A percentile compares a stretch with the other conserved stretches of the same genome.
Conservation (phyloP, 1,140 invertebrate genomes). For the Brachionus koreanus region DNA sequence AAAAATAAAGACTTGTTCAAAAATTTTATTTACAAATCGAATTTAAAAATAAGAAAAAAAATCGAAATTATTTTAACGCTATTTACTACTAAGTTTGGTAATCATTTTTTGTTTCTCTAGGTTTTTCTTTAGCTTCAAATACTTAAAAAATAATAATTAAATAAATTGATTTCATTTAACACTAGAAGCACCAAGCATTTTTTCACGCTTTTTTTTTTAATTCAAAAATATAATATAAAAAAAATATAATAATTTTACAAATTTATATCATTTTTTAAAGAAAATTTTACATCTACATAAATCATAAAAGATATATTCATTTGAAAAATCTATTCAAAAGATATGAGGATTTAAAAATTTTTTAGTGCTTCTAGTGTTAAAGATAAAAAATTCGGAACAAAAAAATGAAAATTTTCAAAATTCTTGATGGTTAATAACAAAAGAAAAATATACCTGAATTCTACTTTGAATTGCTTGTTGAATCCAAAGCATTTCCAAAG, state of each 20-base stretch:
- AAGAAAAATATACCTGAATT: constrained; percentile 40
- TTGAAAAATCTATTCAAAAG: no score
- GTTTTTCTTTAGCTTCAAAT: constrained; percentile 28
- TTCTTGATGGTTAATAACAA: no score
- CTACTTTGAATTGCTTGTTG: constrained; percentile 40
- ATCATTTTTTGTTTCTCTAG: constrained; percentile 39
- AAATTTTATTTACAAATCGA: constrained; percentile 22
- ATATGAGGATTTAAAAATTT: no score
- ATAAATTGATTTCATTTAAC: no score
- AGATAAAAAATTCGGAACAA: neutral
- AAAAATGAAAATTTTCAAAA: neutral
- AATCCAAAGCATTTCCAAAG: constrained; percentile 39
- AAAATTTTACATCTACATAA: no score
- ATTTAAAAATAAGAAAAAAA: neutral
- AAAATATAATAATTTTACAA: no score
- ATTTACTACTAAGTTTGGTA: neutral
- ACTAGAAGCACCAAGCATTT: no score
- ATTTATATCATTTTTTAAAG: no score
- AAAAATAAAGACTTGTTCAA: neutral
- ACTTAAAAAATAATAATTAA: constrained; percentile 13
- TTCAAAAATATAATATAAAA: no score
- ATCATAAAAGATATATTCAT: no score
- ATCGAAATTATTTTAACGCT: neutral
- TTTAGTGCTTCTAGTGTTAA: no score
- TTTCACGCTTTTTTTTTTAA: no score